Conservation (phyloP, 2,113 vertebrate genomes). For the Athene cunicularia region DNA sequence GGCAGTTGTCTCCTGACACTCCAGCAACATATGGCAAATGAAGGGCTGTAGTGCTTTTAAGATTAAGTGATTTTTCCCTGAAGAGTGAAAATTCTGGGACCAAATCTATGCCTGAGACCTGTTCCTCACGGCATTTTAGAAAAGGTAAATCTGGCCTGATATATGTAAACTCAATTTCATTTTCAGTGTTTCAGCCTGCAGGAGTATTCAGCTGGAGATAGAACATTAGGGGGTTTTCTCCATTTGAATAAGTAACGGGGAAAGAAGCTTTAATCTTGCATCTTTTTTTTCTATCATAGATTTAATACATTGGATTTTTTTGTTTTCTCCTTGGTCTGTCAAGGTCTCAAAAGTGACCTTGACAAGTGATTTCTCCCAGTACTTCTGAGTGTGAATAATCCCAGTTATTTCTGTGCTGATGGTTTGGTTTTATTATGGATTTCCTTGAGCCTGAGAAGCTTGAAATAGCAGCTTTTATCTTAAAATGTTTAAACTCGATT, state of each 20-base stretch:
- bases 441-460: slow-evolving; percentile 27
- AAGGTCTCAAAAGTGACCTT: slow-evolving; percentile 15
- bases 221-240: neutral
- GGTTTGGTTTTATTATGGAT: slow-evolving; percentile 34
- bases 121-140: neutral
- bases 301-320: neutral
- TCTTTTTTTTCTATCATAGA: neutral
- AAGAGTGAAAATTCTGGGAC: neutral
- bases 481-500: slow-evolving; percentile 24
- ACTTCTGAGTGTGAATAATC: slow-evolving; percentile 30
- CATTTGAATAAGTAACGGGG: neutral
- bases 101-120: neutral
- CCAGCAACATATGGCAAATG: neutral
- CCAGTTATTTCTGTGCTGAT: slow-evolving; percentile 33
- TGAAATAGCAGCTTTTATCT: slow-evolving; percentile 42
- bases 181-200: neutral
- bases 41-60: neutral
- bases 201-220: neutral
- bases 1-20: neutral
- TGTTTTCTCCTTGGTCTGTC: neutral
- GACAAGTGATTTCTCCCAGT: slow-evolving; percentile 22
- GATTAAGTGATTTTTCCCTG: neutral
- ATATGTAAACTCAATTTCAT: neutral
- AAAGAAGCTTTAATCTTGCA: neutral
- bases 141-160: neutral